Evolutionary conservation across 2,888 invertebrate genomes (phyloP), one percentile per base, ranked within the genome.

Genomic region (Dolomedes plantarius): DNA sequence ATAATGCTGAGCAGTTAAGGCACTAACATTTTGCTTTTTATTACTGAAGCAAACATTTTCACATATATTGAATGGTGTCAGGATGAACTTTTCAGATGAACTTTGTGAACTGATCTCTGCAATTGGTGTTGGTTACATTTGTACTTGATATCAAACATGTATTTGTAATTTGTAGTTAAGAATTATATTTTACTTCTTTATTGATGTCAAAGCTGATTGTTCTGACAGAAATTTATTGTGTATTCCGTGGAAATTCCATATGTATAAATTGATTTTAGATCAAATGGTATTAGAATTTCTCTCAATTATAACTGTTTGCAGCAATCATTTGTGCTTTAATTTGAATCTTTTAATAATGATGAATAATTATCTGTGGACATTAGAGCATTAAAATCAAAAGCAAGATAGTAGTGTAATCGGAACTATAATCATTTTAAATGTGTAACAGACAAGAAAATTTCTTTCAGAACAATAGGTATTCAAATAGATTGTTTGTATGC

Each of bases 41-140:
- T 31, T 50, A 50, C 77, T 77, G 77, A 77, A 77, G 77, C 77
- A 77, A 77, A 50, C 77, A 77, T 77, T 77, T 69, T 77, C 77
- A 68, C 64, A 19, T 19, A 46, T 23, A 65, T 65, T 65, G 36
- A 28, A 69, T 56, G 56, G 56, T 56, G 56, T 56, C 56, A 23
- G 56, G 56, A 31, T 67, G 46, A 23, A 77, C 28, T 68, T 56
- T 31, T 0, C n/a, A 19, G 50, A n/a, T 28, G 39, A 68, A 77
- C 27, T 27, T 75, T 31, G 9, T 46, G 32, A 56, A 29, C 19
- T 31, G 56, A 56, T 56, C 56, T 56, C 56, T 56, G 56, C 56
- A 56, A 56, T 56, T 56, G 56, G 56, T 56, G 56, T 56, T 56
- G 56, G 56, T n/a, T 56, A 23, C 23, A 23, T 23, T 56, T 56